Percentiles rank a stretch among this genome's conserved stretches.
Evolutionary conservation across 1,140 invertebrate genomes (phyloP).

Genomic region (Parasteatoda tepidariorum): DNA sequence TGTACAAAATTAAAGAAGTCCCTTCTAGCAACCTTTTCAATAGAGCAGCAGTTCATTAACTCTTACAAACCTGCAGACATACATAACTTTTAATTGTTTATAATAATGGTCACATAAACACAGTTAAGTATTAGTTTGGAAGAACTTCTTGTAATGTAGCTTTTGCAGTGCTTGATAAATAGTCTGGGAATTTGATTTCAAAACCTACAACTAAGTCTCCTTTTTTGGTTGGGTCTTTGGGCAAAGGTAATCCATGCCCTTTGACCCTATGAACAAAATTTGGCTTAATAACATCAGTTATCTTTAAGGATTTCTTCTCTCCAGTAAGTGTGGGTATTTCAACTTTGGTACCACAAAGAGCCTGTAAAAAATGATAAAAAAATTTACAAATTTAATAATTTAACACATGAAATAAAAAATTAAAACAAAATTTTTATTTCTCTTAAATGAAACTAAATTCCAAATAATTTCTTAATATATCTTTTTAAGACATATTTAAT

Average conservation of each 20-base stretch:
- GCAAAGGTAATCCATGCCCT: constrained; percentile 93
- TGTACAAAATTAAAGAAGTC: neutral
- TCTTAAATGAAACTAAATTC: no score
- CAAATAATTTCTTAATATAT: no score
- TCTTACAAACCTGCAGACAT: neutral
- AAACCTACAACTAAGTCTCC: constrained; percentile 97
- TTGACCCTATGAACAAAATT: constrained; percentile 89
- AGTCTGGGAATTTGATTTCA: constrained; percentile 96
- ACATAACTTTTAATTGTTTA: neutral
- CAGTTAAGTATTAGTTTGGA: constrained; percentile 69
- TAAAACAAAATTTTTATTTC: neutral
- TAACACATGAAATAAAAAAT: neutral
- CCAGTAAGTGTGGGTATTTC: constrained; percentile 92
- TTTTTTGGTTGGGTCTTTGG: constrained; percentile 90
- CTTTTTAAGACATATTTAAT: no score
- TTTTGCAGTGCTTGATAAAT: constrained; percentile 83
- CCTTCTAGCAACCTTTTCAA: neutral
- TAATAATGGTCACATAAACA: neutral
- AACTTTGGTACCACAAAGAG: constrained; percentile 89
- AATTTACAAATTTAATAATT: neutral
- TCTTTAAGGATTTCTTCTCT: constrained; percentile 84
- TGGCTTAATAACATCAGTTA: constrained; percentile 89
- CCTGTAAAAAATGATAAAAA: constrained; percentile 74
- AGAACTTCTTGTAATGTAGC: constrained; percentile 91
- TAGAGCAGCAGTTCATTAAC: neutral